A percentile compares a stretch with the other conserved stretches of the same genome.
phyloP scores from a whole-genome alignment of 2,113 vertebrate genomes.

The Pelobates fuscus region DNA sequence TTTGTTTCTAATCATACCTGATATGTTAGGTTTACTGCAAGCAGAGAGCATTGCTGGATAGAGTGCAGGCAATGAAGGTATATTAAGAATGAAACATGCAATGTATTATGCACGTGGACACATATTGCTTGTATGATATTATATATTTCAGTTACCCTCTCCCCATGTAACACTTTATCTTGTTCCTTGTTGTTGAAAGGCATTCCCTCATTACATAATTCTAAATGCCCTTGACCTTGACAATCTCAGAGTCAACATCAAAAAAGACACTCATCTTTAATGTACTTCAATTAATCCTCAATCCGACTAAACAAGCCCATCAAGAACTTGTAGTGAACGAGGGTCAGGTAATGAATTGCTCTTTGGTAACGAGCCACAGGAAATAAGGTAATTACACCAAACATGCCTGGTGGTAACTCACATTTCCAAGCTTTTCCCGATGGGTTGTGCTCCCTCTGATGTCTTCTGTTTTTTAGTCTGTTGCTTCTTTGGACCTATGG shows the following conservation, averaged over 20 bases:
- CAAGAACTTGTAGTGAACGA: not conserved
- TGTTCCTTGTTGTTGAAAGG: not conserved
- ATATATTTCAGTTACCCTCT: too few relatives aligned
- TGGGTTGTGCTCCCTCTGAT: not conserved
- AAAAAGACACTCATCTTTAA: not conserved
- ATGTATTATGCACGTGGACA: too few relatives aligned
- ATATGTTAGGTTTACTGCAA: too few relatives aligned
- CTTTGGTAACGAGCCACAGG: not conserved
- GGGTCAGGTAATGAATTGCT: not conserved
- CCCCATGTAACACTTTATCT: not conserved
- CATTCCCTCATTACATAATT: not conserved
- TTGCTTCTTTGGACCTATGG: constrained; percentile 22
- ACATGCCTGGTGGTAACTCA: constrained; percentile 3
- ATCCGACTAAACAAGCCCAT: not conserved
- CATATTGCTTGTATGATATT: too few relatives aligned
- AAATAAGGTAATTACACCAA: not conserved
- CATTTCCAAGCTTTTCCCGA: constrained; percentile 5
- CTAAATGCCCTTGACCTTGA: not conserved
- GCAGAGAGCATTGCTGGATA: too few relatives aligned
- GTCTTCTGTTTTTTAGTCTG: constrained; percentile 11
- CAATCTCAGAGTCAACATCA: not conserved
- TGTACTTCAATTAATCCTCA: not conserved
- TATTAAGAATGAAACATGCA: too few relatives aligned
- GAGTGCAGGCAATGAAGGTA: too few relatives aligned
- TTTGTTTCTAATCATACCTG: too few relatives aligned